Evolutionary conservation across 2,797 vertebrate genomes (phyloP), one percentile per base, ranked within the genome.

Genomic region (Falco columbarius): DNA sequence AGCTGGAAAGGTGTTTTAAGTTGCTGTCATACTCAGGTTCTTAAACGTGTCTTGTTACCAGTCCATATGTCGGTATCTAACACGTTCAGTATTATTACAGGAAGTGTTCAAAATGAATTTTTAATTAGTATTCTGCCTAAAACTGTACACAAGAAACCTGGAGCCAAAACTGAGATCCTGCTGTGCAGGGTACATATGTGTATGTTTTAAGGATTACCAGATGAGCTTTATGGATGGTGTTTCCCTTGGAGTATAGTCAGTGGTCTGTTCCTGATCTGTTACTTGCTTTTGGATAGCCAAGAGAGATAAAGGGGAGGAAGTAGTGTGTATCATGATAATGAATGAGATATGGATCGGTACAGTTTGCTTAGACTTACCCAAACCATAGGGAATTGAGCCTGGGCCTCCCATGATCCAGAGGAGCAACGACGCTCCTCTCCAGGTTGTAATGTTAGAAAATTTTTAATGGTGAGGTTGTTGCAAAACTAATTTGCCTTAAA

Each of bases 181-280:
- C 47, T 47, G 21, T 44, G 17, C 29, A 85, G 56, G 49, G 7
- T 67, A 4, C 5, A 0, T 23, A 9, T 0, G 0, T 93, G 4
- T 47, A 73, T 90, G 44, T 26, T 84, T 70, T 58, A 29, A 46
- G 54, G 44, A 32, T 72, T 44, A 29, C 67, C 55, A 26, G 29
- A 4, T 72, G 83, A 51, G 38, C 26, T 51, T 72, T 65, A 2
- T 46, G 36, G 70, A 40, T 56, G 56, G 49, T 2, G 3, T 51
- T 77, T 90, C 72, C 65, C 27, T 51, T 75, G 20, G 49, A 34
- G 23, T 36, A 34, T 44, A 8, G 8, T 46, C 24, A 55, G 55
- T 63, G n/a, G 8, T 76, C 4, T 32, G 29, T 34, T 81, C 54
- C 51, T 86, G 29, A 68, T 65, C 40, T 67, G 0, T 51, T 58